Evolutionary conservation across 2,113 vertebrate genomes (phyloP), one percentile per base, ranked within the genome.

Genomic region (Mobula birostris): DNA sequence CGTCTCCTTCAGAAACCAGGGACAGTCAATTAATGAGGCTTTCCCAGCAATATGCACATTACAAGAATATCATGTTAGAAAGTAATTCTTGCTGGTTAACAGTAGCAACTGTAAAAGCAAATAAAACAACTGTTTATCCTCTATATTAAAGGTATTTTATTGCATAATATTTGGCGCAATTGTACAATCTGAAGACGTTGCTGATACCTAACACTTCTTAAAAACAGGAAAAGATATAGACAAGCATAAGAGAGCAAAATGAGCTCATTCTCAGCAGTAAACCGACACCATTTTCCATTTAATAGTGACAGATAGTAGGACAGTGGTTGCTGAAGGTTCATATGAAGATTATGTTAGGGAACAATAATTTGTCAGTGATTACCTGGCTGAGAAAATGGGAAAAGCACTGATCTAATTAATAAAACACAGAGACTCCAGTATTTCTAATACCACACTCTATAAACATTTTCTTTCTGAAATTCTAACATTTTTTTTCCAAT

Each of bases 371-470:
- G 72, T 27, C 63, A 7, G 9, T 88, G 11, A 29, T 63, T n/a
- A 63, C 11, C 24, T n/a, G 9, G 9, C 58, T 88, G 83, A 63
- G 24, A 29, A 63, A 88, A 88, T 63, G 27, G 83, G 27, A 88
- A 88, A n/a, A 88, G 29, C 83, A 88, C 58, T 63, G 56, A 88
- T 5, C 83, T 88, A 88, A 88, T 58, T 88, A n/a, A n/a, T 63
- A 63, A 88, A 63, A n/a, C 58, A 63, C 80, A 4, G 19, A 2
- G 27, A 24, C 27, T 29, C 48, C 11, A 87, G 58, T 11, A n/a
- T 15, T 58, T 83, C 83, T 87, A 24, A 61, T 87, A n/a, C 61
- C 0, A 15, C 7, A 12, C 11, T 83, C 9, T 14, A 29, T 15
- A 63, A 63, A 63, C 58, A 88, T 14, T 29, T 2, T 58, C 82